Evolutionary conservation across 2,888 invertebrate species (phyloP).

Genomic region (Asteroscopus sphinx): DNA sequence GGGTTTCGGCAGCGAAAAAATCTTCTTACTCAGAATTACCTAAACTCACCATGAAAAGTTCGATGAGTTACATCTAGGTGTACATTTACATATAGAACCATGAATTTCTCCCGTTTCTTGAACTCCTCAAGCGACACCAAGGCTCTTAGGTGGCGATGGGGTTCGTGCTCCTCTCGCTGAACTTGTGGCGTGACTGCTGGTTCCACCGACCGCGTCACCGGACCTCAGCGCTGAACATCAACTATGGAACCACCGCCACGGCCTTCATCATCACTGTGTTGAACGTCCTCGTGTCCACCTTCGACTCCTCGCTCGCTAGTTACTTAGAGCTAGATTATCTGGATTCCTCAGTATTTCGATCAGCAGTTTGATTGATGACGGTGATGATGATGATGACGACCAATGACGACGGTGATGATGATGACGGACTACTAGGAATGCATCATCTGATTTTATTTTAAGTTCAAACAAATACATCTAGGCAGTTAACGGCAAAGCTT

Average conservation of each 20-base stretch:
- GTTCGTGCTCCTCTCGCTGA: conserved; percentile 92
- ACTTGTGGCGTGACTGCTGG: conserved; percentile 94
- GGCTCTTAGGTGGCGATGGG: conserved; percentile 92
- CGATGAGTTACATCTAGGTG: too few relatives aligned
- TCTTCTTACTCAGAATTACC: too few relatives aligned
- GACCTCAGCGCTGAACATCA: conserved; percentile 92
- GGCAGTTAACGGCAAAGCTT: conserved; percentile 12
- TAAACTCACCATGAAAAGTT: too few relatives aligned
- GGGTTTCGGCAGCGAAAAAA: too few relatives aligned
- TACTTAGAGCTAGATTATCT: conserved; percentile 77
- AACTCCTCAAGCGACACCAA: conserved; percentile 41
- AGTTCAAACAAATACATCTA: too few relatives aligned
- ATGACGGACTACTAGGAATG: too few relatives aligned
- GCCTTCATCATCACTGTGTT: conserved; percentile 93
- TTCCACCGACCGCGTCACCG: conserved; percentile 93
- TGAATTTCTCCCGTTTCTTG: background rate
- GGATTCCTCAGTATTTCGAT: background rate
- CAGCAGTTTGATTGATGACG: too few relatives aligned
- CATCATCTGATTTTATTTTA: background rate
- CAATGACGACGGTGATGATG: too few relatives aligned
- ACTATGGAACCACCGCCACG: conserved; percentile 92
- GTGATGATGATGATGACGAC: too few relatives aligned
- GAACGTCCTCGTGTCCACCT: conserved; percentile 94
- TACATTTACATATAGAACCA: too few relatives aligned
- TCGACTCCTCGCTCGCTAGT: conserved; percentile 92